A percentile compares a stretch with the other conserved stretches of the same genome.
phyloP scores from a whole-genome alignment of 2,113 vertebrate species.

The Percopsis transmontana region DNA sequence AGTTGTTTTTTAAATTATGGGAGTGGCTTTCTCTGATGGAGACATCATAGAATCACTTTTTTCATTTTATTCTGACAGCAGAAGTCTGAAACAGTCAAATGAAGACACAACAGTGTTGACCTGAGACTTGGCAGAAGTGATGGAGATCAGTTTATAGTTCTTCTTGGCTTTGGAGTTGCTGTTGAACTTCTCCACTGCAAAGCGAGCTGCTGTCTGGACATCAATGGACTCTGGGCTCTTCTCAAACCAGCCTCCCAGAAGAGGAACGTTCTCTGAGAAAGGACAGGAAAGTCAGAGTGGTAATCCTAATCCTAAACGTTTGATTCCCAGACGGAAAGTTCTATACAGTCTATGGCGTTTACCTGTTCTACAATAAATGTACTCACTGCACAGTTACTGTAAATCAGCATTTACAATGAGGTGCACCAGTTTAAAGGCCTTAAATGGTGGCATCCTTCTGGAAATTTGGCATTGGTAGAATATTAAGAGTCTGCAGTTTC shows the following conservation, averaged over 20 bases:
- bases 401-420: neutral
- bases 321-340: neutral
- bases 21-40: neutral
- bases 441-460: neutral
- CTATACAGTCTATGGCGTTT: neutral
- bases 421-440: neutral
- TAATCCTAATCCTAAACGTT: neutral
- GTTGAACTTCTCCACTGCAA: slow-evolving; percentile 51
- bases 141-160: slow-evolving; percentile 50
- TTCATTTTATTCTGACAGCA: neutral
- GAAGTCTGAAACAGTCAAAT: neutral
- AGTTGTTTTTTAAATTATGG: neutral
- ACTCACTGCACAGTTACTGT: neutral
- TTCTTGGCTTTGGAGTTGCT: slow-evolving; percentile 27
- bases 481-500: neutral
- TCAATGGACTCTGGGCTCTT: slow-evolving; percentile 29
- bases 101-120: slow-evolving; percentile 22
- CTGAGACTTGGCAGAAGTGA: slow-evolving; percentile 47
- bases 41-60: neutral
- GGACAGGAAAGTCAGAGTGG: neutral
- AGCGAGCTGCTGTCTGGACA: slow-evolving; percentile 17
- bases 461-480: neutral
- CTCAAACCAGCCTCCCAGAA: slow-evolving; percentile 54
- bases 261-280: slow-evolving; percentile 18
- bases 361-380: neutral